phyloP scores from a whole-genome alignment of 2,113 vertebrate genomes.

The Bufo gargarizans region DNA sequence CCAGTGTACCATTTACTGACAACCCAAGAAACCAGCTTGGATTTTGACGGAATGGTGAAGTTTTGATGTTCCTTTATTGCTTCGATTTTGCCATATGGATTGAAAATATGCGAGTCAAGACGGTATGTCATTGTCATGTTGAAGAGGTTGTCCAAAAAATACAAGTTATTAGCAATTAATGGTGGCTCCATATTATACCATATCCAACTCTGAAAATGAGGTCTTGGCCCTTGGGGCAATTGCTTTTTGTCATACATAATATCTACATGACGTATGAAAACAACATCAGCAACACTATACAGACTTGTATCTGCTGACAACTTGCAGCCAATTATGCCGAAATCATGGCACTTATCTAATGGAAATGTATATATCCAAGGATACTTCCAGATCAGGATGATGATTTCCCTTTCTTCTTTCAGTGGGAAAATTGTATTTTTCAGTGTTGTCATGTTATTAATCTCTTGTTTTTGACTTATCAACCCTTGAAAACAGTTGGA shows the following conservation, averaged over 20 bases:
- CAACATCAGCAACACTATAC: slow-evolving; percentile 1
- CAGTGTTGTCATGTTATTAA: too few relatives aligned
- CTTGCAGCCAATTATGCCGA: neutral
- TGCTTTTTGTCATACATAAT: slow-evolving; percentile 17
- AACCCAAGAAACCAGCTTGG: slow-evolving; percentile 68
- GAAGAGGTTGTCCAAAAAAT: slow-evolving; percentile 3
- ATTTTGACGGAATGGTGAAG: slow-evolving; percentile 24
- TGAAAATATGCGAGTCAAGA: slow-evolving; percentile 18
- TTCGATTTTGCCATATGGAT: slow-evolving; percentile 16
- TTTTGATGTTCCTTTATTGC: neutral
- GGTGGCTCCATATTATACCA: slow-evolving; percentile 40
- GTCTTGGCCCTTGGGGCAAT: slow-evolving; percentile 24
- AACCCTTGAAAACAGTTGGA: too few relatives aligned
- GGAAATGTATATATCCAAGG: neutral
- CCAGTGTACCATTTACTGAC: slow-evolving; percentile 66
- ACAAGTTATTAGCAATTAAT: neutral
- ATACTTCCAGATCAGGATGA: neutral
- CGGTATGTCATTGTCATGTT: slow-evolving; percentile 37
- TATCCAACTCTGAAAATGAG: slow-evolving; percentile 7
- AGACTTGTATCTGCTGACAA: neutral
- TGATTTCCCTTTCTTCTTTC: neutral
- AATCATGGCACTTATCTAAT: neutral
- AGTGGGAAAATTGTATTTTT: too few relatives aligned
- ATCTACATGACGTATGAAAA: slow-evolving; percentile 21
- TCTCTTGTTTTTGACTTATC: too few relatives aligned